Conservation (phyloP, 2,888 invertebrate genomes). For the Sinodicranocentrus sp. region DNA sequence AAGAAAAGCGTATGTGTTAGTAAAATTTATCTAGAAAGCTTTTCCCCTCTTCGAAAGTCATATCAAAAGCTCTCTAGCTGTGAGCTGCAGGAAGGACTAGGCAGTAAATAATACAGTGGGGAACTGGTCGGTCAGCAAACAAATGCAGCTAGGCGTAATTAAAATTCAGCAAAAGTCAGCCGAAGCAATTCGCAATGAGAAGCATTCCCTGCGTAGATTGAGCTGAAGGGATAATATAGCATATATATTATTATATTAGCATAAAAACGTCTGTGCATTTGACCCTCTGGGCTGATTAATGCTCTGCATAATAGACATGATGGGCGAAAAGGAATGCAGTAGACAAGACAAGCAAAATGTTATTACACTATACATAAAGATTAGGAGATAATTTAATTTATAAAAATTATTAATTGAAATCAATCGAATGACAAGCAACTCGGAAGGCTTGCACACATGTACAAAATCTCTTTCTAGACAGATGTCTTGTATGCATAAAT, state of each 20-base stretch:
- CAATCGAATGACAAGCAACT: too few relatives aligned
- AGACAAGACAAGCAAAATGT: slow-evolving; percentile 14
- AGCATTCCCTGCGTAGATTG: too few relatives aligned
- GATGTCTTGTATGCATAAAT: too few relatives aligned
- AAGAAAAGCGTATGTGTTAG: too few relatives aligned
- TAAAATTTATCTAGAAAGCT: too few relatives aligned
- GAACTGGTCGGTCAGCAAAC: slow-evolving; percentile 59
- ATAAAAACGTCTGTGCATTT: slow-evolving; percentile 35
- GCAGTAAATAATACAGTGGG: slow-evolving; percentile 52
- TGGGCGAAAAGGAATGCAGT: slow-evolving; percentile 1
- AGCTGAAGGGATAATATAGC: too few relatives aligned
- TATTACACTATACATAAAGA: slow-evolving; percentile 35
- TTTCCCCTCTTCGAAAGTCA: too few relatives aligned
- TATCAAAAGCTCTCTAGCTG: too few relatives aligned
- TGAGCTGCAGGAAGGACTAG: slow-evolving; percentile 48
- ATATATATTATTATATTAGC: slow-evolving; percentile 7
- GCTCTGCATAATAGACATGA: slow-evolving; percentile 14
- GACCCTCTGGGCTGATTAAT: slow-evolving; percentile 51
- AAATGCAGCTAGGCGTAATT: slow-evolving; percentile 43
- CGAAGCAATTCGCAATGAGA: slow-evolving; percentile 7
- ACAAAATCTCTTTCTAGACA: too few relatives aligned
- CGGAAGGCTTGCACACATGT: too few relatives aligned
- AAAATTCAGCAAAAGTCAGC: slow-evolving; percentile 51
- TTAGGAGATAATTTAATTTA: too few relatives aligned
- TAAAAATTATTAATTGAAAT: too few relatives aligned